Evolutionary conservation across 2,888 invertebrate genomes (phyloP), one percentile per base, ranked within the genome.

Genomic region (Synergus laeviventris): DNA sequence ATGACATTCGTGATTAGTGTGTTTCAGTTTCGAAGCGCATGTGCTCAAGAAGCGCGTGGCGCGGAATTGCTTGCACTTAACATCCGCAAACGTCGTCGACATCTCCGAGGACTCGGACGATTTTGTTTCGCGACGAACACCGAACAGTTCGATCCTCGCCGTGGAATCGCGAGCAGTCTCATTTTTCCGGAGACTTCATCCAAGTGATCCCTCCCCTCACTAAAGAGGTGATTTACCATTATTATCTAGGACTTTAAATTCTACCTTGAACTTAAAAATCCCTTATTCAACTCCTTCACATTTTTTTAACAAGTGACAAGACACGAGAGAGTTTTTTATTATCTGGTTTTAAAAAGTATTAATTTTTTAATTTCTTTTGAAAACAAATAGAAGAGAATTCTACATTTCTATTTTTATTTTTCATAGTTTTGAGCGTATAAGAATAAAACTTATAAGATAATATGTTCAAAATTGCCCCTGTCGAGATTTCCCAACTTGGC

Each of bases 11-110:
- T 8, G 45, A 66, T 70, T 49, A 49, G n/a, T n/a, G 31, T 49
- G 36, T 49, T 2, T 31, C 49, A 24, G 49, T 70, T 70, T 70
- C 3, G 70, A 49, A 49, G 70, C 70, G 70, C 70, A 70, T 70
- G 70, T 70, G 70, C 70, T 70, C 70, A 11, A 16, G 31, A 49
- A 70, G 70, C 70, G 49, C 49, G 70, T 70, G 70, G 70, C 70
- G 70, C 70, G 49, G 70, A 70, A 70, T 70, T 70, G 45, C 31
- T 70, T 49, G 45, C 31, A 70, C 70, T 70, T 49, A n/a, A n/a
- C n/a, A 70, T 18, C 49, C 49, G n/a, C 16, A 49, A 70, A 70
- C 70, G 70, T 70, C 49, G 45, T 12, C 24, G 49, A 66, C 70
- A 49, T 45, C 49, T 31, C 70, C 49, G 70, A 49, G 49, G 70